phyloP scores from a whole-genome alignment of 2,113 vertebrate genomes.

The Leptobrachium ailaonicum region DNA sequence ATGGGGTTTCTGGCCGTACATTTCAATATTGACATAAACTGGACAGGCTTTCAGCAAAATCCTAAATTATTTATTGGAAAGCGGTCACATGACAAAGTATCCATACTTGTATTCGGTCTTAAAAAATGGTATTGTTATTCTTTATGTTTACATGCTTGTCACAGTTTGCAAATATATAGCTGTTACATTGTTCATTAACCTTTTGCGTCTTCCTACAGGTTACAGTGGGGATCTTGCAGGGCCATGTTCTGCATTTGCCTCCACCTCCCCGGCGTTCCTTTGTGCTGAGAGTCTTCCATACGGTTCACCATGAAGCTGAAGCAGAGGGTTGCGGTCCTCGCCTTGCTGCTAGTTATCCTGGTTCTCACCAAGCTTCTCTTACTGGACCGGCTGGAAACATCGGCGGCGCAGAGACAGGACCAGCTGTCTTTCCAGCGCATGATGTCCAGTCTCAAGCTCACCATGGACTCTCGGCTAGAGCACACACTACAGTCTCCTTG shows the following conservation, averaged over 20 bases:
- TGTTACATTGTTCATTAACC: no score
- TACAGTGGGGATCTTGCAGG: background rate
- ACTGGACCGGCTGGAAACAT: conserved; percentile 92
- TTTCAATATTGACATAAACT: no score
- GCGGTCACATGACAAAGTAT: no score
- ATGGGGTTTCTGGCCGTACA: no score
- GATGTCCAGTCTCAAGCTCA: conserved; percentile 82
- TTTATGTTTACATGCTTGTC: no score
- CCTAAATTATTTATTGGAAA: no score
- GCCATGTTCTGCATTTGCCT: conserved; percentile 22
- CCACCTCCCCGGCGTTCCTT: background rate
- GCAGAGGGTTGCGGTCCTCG: conserved; percentile 92
- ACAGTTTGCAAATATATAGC: no score
- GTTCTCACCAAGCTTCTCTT: conserved; percentile 97
- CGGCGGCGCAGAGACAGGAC: conserved; percentile 88
- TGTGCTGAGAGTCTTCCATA: background rate
- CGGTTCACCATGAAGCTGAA: conserved; percentile 92
- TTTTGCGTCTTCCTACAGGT: conserved; percentile 6
- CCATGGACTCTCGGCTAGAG: conserved; percentile 82
- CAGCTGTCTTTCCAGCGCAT: conserved; percentile 91
- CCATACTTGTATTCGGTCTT: no score
- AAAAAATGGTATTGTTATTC: no score
- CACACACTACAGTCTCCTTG: conserved; percentile 95
- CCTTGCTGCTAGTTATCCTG: conserved; percentile 90
- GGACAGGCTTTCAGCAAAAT: no score